A percentile compares a stretch with the other conserved stretches of the same genome.
These are phyloP conservation scores for Linepithema humile DNA, from an alignment of 1,140 invertebrate genomes.

Conservation along the genomic window DNA sequence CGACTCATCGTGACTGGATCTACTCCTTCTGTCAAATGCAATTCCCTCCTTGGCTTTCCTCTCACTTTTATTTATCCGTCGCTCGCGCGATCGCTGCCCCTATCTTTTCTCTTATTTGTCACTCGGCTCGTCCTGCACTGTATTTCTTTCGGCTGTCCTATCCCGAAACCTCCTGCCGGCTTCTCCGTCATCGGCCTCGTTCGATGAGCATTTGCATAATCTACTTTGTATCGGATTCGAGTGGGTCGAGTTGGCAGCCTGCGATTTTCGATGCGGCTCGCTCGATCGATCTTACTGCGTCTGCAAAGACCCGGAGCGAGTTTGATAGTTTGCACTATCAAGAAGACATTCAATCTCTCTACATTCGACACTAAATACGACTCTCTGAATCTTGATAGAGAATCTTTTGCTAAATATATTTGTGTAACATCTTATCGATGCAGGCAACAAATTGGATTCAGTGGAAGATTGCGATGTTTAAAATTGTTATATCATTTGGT, in stretches of 20 bases:
- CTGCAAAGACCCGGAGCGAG: not conserved
- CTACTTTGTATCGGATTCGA: slow-evolving; percentile 70
- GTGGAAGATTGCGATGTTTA: not conserved
- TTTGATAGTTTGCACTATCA: not conserved
- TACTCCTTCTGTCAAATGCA: slow-evolving; percentile 30
- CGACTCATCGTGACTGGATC: slow-evolving; percentile 7
- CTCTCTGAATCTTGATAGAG: not conserved
- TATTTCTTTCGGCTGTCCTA: slow-evolving; percentile 33
- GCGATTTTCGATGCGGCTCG: slow-evolving; percentile 65
- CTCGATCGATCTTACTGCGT: slow-evolving; percentile 62
- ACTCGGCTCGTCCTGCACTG: not conserved
- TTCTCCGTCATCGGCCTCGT: slow-evolving; percentile 47
- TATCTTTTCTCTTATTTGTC: slow-evolving; percentile 18
- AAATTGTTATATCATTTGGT: no score
- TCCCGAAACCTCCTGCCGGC: not conserved
- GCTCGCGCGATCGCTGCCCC: slow-evolving; percentile 11
- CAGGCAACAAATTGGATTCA: not conserved
- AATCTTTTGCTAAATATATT: not conserved
- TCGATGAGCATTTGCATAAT: slow-evolving; percentile 70
- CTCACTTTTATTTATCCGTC: slow-evolving; percentile 17
- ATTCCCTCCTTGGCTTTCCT: slow-evolving; percentile 44
- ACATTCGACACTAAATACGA: not conserved
- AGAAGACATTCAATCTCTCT: not conserved
- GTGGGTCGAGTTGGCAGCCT: slow-evolving; percentile 52
- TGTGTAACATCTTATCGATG: not conserved